A percentile compares a stretch with the other conserved stretches of the same genome.
These are phyloP conservation scores for Genyomyrus donnyi DNA, from an alignment of 2,113 vertebrate species.

Conservation along the genomic window DNA sequence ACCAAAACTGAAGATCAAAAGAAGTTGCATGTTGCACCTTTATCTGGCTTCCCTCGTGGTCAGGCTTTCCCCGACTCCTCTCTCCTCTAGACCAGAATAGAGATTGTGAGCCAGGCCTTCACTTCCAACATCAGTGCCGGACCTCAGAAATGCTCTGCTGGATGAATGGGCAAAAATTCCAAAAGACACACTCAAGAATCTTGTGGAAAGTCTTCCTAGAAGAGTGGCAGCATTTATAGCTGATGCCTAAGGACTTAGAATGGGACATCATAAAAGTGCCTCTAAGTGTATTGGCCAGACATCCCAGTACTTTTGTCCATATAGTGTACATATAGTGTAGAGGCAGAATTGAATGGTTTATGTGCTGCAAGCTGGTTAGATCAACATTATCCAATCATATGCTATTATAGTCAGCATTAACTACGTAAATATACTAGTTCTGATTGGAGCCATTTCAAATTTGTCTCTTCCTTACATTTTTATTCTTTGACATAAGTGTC, in stretches of 20 bases:
- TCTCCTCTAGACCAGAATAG: background rate
- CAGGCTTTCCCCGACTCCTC: background rate
- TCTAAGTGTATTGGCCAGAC: background rate
- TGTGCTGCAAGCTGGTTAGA: background rate
- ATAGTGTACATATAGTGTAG: background rate
- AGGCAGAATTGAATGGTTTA: background rate
- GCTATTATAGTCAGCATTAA: background rate
- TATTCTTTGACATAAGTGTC: background rate
- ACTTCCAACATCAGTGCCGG: background rate
- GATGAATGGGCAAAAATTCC: background rate
- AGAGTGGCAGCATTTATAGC: background rate
- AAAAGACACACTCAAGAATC: background rate
- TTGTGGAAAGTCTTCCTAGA: background rate
- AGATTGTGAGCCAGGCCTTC: background rate
- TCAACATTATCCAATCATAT: background rate
- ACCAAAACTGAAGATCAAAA: background rate
- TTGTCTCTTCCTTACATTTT: background rate
- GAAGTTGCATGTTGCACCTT: background rate
- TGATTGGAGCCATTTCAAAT: background rate
- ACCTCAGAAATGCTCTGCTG: background rate
- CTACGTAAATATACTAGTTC: background rate
- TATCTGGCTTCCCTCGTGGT: background rate
- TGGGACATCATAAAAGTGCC: background rate
- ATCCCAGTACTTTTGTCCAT: background rate
- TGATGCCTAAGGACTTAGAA: background rate